phyloP scores from a whole-genome alignment of 2,797 vertebrate genomes.

The Pitangus sulphuratus region DNA sequence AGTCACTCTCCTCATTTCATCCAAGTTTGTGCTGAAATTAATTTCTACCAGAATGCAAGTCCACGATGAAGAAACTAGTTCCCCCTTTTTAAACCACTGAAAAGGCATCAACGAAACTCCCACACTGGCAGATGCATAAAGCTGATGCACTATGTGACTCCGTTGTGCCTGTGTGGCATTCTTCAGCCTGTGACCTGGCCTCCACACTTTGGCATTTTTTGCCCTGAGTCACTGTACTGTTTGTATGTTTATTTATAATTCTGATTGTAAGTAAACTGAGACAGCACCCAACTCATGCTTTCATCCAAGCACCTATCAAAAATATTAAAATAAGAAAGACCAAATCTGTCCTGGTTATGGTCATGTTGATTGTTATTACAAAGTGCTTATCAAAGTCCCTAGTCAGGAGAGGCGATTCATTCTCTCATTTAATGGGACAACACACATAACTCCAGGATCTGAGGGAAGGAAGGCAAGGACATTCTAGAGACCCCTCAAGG shows the following conservation, averaged over 20 bases:
- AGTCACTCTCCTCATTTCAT: neutral
- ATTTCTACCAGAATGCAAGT: neutral
- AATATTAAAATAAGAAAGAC: neutral
- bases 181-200: neutral
- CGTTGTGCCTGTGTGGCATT: neutral
- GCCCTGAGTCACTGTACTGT: neutral
- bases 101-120: neutral
- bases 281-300: neutral
- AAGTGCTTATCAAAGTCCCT: neutral
- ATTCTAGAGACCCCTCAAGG: neutral
- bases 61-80: neutral
- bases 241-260: neutral
- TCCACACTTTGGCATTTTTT: neutral
- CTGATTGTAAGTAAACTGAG: neutral
- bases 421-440: neutral
- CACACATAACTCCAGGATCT: neutral
- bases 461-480: neutral
- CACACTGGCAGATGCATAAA: neutral
- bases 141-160: rapidly evolving
- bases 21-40: neutral
- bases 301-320: neutral
- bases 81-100: neutral
- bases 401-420: neutral
- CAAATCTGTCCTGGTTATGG: neutral
- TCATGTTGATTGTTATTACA: neutral